Evolutionary conservation across 2,888 invertebrate genomes (phyloP), one percentile per base, ranked within the genome.

Genomic region (Drosophila austrosaltans): DNA sequence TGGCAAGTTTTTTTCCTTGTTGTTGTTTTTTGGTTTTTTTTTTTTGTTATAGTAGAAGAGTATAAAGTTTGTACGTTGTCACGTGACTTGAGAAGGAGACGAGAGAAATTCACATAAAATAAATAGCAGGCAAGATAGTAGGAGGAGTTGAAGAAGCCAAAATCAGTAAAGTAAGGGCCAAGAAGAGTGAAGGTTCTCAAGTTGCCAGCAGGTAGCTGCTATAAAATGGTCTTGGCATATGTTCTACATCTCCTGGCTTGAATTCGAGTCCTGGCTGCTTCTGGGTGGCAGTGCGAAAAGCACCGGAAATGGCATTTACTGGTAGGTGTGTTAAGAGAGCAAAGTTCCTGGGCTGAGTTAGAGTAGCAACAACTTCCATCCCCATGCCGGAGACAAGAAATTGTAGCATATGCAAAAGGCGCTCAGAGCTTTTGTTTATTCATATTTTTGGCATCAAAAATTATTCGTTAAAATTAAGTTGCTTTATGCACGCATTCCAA

Each of bases 371-470:
- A 48, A 25, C 10, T 22, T 48, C 48, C 20, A 1, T 3, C 10
- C 25, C 25, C 76, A 77, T 76, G 74, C 79, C 69, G 61, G 60
- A n/a, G n/a, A 39, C 30, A 40, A 61, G 62, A 60, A 62, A 53
- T 8, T 58, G 63, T 58, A 66, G 78, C 82, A 82, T 76, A 85
- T 85, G 86, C 73, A 70, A 42, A 48, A 61, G 73, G 40, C 65
- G 69, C 65, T 71, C 72, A 72, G 61, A 59, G 77, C 72, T 73
- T 84, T 87, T 87, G 85, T 85, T 81, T 87, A 87, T 85, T 89
- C 85, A 85, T 85, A 85, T 89, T 89, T 89, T 81, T 77, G 82
- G 82, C 89, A 89, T 83, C 81, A 84, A 71, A 83, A 89, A 87
- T 88, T 82, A 83, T 83, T 83, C 83, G 77, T 72, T 63, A 68